Conservation (phyloP, 1,140 invertebrate species). For the Leptestheria dahalacensis region DNA sequence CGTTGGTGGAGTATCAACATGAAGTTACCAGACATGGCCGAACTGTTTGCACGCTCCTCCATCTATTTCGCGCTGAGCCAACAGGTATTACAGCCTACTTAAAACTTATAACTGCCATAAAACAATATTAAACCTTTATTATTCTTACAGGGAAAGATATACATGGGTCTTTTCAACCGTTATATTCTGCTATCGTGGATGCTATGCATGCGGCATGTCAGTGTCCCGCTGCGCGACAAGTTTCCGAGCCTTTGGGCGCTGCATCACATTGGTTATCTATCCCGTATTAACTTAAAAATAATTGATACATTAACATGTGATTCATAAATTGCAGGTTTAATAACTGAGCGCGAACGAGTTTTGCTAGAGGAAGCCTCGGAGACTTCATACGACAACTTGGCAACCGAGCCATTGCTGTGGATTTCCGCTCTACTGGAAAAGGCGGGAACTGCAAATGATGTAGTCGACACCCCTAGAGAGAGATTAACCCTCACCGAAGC, state of each 20-base stretch:
- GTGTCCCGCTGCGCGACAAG: background rate
- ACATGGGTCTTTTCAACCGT: background rate
- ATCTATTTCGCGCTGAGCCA: no score
- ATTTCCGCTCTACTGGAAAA: background rate
- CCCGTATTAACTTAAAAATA: background rate
- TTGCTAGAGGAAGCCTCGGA: background rate
- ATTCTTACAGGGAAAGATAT: background rate
- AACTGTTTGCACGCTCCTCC: no score
- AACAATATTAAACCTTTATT: no score
- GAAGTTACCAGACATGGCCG: background rate
- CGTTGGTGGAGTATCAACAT: background rate
- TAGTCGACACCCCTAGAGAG: background rate
- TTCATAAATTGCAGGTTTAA: background rate
- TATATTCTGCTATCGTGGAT: background rate
- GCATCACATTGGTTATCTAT: background rate
- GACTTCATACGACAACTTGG: background rate
- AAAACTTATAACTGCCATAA: no score
- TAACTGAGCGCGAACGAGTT: background rate
- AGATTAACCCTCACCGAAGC: background rate
- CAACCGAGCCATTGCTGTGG: background rate
- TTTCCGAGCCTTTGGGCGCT: background rate
- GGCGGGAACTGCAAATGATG: background rate
- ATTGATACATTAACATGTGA: background rate
- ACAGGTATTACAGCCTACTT: no score
- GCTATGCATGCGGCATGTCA: background rate